A percentile compares a stretch with the other conserved stretches of the same genome.
Conservation (phyloP, 2,113 vertebrate genomes). For the Neolamprologus variostigma region DNA sequence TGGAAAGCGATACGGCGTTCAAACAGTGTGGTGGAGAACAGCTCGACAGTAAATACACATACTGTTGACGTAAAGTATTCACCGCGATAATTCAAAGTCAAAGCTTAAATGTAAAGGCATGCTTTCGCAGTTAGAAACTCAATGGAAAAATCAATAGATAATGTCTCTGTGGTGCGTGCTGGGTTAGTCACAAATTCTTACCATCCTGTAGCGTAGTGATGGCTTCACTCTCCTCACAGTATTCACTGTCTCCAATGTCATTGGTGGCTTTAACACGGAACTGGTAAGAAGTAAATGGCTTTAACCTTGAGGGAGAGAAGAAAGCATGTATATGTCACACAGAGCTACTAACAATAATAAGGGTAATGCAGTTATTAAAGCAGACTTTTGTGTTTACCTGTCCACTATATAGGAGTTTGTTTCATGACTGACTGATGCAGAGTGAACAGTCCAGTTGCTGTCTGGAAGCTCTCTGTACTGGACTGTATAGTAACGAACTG, state of each 20-base stretch:
- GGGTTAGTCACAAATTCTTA: conserved; percentile 49
- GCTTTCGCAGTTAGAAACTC: background rate
- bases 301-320: conserved; percentile 72
- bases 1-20: conserved; percentile 16
- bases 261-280: conserved; percentile 95
- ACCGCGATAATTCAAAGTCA: background rate
- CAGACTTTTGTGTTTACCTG: conserved; percentile 65
- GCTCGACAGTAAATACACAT: conserved; percentile 1
- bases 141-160: background rate
- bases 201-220: conserved; percentile 95
- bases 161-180: background rate
- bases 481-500: conserved; percentile 90
- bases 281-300: conserved; percentile 97
- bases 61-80: background rate
- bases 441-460: conserved; percentile 82
- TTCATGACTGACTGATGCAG: conserved; percentile 81
- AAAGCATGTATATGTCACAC: background rate
- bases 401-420: conserved; percentile 81
- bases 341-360: background rate
- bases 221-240: conserved; percentile 90
- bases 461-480: conserved; percentile 87
- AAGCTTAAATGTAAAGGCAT: background rate
- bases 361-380: background rate
- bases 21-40: conserved; percentile 9
- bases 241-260: conserved; percentile 96